Base-by-base conservation (phyloP, 2,113 vertebrate genomes). In the Orientallactaga bullata region DNA sequence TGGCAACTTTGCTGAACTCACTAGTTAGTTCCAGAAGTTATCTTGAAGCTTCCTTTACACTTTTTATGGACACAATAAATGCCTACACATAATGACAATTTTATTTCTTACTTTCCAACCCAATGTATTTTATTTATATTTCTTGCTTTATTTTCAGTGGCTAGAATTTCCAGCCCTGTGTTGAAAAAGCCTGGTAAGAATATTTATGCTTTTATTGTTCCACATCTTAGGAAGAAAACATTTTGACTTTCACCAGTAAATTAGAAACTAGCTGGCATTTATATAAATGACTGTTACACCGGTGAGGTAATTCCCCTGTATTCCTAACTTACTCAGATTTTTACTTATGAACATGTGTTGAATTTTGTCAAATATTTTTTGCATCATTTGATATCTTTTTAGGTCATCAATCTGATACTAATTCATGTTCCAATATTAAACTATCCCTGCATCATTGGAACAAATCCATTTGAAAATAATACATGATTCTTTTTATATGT, bases 391-490 rank as follows among this genome's bases (percentile, higher is more conserved):
- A 68, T 68, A 26, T 32, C 73, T 93, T 84, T 13, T 85, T 76
- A 69, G 37, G 42, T 82, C 73, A 6, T 58, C 58, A 87, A 5
- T 77, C 65, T 88, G 69, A 13, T 71, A 91, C 66, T 72, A 63
- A 81, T 77, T 37, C 58, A 85, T 60, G 37, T 85, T 87, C 72
- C 7, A 68, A 77, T 77, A 35, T 60, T 71, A 76, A 89, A 76
- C 20, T 21, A 89, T 9, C 17, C 10, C 26, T 83, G 26, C 16
- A 86, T 85, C 58, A 7, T 4, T 88, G n/a, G 24, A 12, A 30
- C 24, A 95, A 80, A 76, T 23, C 2, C 30, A 26, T 8, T 76
- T 86, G 37, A 51, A 71, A 39, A 73, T 74, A 77, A 77, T 37
- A 1, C 47, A 5, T 37, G 72, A 66, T 82, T 77, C 5, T 35